These are phyloP conservation scores for Clitarchus hookeri DNA, from an alignment of 2,888 invertebrate genomes.

Conservation along the genomic window DNA sequence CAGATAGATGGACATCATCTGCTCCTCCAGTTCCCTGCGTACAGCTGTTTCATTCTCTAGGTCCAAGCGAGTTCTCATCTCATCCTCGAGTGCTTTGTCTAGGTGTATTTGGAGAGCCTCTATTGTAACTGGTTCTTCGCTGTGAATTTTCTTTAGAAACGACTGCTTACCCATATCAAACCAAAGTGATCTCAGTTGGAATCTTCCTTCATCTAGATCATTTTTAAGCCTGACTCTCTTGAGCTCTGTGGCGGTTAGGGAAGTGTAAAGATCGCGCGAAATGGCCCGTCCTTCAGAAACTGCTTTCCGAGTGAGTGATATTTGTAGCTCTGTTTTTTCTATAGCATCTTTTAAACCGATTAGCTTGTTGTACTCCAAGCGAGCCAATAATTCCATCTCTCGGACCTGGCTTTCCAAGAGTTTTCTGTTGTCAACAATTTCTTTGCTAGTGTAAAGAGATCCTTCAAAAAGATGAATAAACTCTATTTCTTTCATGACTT, in stretches of 20 bases:
- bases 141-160: neutral
- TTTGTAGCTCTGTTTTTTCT: neutral
- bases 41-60: neutral
- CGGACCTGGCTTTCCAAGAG: neutral
- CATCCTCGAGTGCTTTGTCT: neutral
- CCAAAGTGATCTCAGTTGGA: neutral
- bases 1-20: neutral
- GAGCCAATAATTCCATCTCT: neutral
- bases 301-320: neutral
- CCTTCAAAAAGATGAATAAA: neutral
- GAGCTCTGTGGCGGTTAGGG: neutral
- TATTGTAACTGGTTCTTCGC: neutral
- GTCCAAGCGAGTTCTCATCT: constrained; percentile 17
- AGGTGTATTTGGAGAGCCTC: neutral
- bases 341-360: neutral
- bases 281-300: neutral
- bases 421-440: neutral
- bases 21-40: neutral
- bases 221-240: neutral
- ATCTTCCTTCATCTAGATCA: neutral
- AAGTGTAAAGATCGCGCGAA: neutral
- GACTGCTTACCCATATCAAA: neutral
- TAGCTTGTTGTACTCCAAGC: neutral
- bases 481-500: neutral
- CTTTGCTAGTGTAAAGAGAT: neutral